Base-by-base conservation (phyloP, 2,797 vertebrate species). In the Cryptoblepharus egeriae region DNA sequence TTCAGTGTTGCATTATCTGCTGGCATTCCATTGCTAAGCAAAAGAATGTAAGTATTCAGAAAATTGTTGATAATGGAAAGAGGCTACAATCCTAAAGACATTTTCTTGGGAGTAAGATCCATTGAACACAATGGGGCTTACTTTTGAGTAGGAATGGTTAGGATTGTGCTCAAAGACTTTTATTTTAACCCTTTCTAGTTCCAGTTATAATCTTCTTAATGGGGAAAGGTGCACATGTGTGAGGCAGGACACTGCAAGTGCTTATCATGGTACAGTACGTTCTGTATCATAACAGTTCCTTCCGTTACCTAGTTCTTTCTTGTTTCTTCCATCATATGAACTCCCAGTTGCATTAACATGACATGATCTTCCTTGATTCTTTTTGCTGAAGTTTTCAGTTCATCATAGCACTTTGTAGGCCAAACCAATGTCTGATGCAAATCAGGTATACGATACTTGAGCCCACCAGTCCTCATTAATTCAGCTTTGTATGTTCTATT, bases 251-350 rank as follows among this genome's bases (percentile, higher is more conserved):
- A n/a, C n/a, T n/a, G n/a, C n/a, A n/a, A n/a, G n/a, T n/a, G n/a
- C n/a, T n/a, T n/a, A n/a, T n/a, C n/a, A n/a, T n/a, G n/a, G n/a
- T 85, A 85, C 85, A 81, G 75, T 18, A 55, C 79, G 30, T 85
- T 71, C 64, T 28, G 26, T 90, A 37, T 88, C 82, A 85, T 68
- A 28, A 88, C 18, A 26, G 10, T 37, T 79, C 55, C 63, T 55
- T 78, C 32, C 32, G 28, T 78, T 65, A 26, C 32, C 57, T 13
- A 20, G 15, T 57, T 55, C 76, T 68, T 58, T 24, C 55, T 15
- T 8, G 91, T 89, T 89, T 76, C 80, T 87, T 88, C 84, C 72
- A 83, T 88, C 82, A 88, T 89, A 88, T 68, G 37, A 87, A 80
- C 83, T 87, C 30, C 35, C 60, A 88, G 71, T 32, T 77, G 5